These are phyloP conservation scores for Watsonalla binaria DNA, from an alignment of 2,888 invertebrate species.

Conservation along the genomic window DNA sequence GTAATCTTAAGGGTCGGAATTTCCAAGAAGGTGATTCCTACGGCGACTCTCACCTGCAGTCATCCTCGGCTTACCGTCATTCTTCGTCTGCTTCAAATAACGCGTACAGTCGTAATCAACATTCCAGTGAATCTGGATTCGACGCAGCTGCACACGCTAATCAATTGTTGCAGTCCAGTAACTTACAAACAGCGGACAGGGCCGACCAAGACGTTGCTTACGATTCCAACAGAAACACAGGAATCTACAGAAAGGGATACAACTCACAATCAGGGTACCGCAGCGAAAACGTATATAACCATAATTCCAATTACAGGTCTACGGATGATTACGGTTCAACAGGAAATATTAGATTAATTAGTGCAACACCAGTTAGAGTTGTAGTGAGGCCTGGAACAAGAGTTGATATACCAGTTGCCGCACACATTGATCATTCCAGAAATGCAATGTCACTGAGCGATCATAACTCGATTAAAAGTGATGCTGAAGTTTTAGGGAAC, in stretches of 20 bases:
- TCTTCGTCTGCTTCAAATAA: constrained; percentile 11
- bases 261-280: constrained; percentile 40
- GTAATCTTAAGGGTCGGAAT: constrained; percentile 60
- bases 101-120: constrained; percentile 27
- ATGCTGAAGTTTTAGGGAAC: constrained; percentile 42
- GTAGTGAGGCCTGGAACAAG: constrained; percentile 53
- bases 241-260: constrained; percentile 14
- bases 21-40: constrained; percentile 49
- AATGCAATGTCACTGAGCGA: constrained; percentile 34
- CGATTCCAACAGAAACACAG: constrained; percentile 31
- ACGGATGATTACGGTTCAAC: constrained; percentile 31
- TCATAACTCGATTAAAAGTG: constrained; percentile 43
- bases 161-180: background rate
- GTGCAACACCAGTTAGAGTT: constrained; percentile 47
- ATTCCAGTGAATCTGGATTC: constrained; percentile 33
- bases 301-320: constrained; percentile 28
- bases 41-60: constrained; percentile 33
- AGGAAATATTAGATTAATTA: constrained; percentile 33
- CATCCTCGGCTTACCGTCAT: constrained; percentile 25
- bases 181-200: constrained; percentile 28
- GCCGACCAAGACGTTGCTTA: constrained; percentile 28
- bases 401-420: constrained; percentile 51
- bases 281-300: constrained; percentile 25
- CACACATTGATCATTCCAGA: constrained; percentile 35
- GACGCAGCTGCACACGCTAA: constrained; percentile 19